A percentile compares a stretch with the other conserved stretches of the same genome.
These are phyloP conservation scores for Clarias batrachus DNA, from an alignment of 2,113 vertebrate species.

Conservation along the genomic window DNA sequence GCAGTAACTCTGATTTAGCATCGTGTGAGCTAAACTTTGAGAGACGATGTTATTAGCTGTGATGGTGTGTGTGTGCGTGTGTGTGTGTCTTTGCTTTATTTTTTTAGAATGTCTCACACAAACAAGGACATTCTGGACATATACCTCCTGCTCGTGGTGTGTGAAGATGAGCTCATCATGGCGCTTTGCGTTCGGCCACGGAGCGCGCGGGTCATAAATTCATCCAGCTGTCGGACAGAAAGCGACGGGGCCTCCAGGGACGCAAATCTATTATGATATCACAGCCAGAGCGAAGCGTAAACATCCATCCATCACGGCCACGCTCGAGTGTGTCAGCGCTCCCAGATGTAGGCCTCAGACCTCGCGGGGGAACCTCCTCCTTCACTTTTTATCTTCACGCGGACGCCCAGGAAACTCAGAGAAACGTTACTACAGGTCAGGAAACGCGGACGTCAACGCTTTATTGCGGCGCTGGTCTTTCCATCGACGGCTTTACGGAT, in stretches of 20 bases:
- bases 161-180: constrained; percentile 19
- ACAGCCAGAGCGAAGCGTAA: constrained; percentile 41
- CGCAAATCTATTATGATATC: constrained; percentile 53
- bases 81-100: not conserved
- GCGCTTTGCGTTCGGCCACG: constrained; percentile 2
- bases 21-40: not conserved
- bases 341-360: not conserved
- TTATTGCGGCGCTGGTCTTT: not conserved
- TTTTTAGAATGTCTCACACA: not conserved
- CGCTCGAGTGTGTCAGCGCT: constrained; percentile 16
- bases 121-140: not conserved
- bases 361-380: not conserved
- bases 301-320: constrained; percentile 49
- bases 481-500: not conserved
- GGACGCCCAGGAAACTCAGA: not conserved
- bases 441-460: not conserved
- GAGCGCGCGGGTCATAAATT: constrained; percentile 42
- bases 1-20: not conserved
- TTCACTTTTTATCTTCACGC: not conserved
- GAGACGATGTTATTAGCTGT: not conserved
- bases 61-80: not conserved
- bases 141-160: not conserved
- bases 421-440: not conserved
- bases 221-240: constrained; percentile 40
- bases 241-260: constrained; percentile 33